Base-by-base conservation (phyloP, 2,797 vertebrate genomes). In the Enteromius anoplus region DNA sequence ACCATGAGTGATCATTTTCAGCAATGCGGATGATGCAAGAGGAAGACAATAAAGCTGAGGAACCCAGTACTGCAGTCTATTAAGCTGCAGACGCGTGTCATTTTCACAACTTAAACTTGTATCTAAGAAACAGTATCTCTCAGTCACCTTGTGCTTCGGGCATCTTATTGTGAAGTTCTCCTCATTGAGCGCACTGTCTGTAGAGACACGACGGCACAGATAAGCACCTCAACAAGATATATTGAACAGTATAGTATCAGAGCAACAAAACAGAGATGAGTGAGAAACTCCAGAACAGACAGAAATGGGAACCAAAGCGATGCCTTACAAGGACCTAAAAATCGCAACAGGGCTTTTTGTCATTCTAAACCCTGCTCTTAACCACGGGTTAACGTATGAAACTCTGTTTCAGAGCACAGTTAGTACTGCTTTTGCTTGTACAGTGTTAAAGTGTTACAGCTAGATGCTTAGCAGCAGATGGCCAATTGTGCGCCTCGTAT, bases 91-190 rank as follows among this genome's bases (percentile, higher is more conserved):
- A 68, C 4, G 7, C 9, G 23, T 66, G 58, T 58, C 49, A 76
- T 55, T 55, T n/a, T 17, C 10, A 37, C 49, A 32, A 34, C 60
- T 32, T 64, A n/a, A 68, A n/a, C n/a, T 17, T 11, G 12, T 26
- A 26, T 60, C 58, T 60, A n/a, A 60, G 23, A 60, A 60, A 7
- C 9, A 42, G 8, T 15, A 51, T 47, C 29, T 29, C 19, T 12
- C 21, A 19, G 2, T 87, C 83, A 95, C 94, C 93, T 93, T 94
- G 90, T 95, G 95, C 85, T 92, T 92, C 1, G 91, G 86, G 88
- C 95, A 95, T 87, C 93, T 90, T 78, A 95, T 89, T 0, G 94
- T 95, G 88, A 95, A 95, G 92, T 95, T 95, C 5, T 95, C 94
- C 79, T 95, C 93, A 10, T 91, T 94, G 65, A 95, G 90, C 47